A percentile compares a stretch with the other conserved stretches of the same genome.
These are phyloP conservation scores for Ceratosolen solmsi DNA, from an alignment of 1,140 invertebrate genomes.

Conservation along the genomic window DNA sequence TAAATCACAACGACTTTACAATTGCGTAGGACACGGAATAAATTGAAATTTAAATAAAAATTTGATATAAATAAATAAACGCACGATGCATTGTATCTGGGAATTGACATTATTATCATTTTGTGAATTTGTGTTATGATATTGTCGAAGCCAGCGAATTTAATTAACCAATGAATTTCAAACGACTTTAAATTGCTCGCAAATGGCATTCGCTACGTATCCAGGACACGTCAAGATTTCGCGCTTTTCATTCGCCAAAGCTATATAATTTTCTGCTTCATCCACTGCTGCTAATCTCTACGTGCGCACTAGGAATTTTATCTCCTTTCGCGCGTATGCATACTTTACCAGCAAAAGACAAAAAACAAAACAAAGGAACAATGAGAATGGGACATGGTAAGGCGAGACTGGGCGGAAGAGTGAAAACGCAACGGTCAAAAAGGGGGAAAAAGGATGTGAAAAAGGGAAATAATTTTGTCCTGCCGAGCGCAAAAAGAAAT, in stretches of 20 bases:
- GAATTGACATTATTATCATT: too few species aligned
- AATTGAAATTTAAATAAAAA: too few species aligned
- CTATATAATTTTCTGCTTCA: background rate
- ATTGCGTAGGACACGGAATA: background rate
- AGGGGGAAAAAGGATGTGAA: background rate
- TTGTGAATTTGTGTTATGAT: too few species aligned
- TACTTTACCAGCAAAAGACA: too few species aligned
- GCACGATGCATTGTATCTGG: too few species aligned
- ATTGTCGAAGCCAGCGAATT: conserved; percentile 1
- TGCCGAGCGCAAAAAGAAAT: background rate
- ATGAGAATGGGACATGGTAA: background rate
- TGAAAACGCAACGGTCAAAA: background rate
- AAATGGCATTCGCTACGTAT: background rate
- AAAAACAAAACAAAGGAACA: background rate
- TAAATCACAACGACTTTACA: background rate
- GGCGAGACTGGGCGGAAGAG: background rate
- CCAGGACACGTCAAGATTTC: conserved; percentile 4
- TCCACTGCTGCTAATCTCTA: background rate
- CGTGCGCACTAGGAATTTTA: too few species aligned
- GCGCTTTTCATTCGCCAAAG: background rate
- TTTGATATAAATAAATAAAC: background rate
- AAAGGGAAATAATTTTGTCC: background rate
- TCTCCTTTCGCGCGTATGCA: too few species aligned
- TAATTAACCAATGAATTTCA: conserved; percentile 25
- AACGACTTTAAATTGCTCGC: conserved; percentile 12